Evolutionary conservation across 2,113 vertebrate genomes (phyloP).

Genomic region (Sapayoa aenigma): DNA sequence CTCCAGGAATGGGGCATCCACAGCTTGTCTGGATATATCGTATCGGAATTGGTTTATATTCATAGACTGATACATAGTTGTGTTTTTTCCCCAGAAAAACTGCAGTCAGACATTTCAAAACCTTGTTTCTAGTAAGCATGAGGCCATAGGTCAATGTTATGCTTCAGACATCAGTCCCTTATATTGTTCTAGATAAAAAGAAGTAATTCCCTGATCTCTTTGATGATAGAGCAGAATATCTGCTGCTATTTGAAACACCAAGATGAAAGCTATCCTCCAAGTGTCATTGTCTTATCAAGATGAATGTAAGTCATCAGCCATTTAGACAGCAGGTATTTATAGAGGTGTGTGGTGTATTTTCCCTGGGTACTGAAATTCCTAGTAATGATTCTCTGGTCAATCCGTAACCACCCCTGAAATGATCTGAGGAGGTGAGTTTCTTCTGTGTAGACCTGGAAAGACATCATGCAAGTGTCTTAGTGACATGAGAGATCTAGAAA

Average conservation of each 20-base stretch:
- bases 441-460: neutral
- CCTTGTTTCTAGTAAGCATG: neutral
- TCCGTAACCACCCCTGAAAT: neutral
- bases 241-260: neutral
- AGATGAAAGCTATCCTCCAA: neutral
- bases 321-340: neutral
- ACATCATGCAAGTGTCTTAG: neutral
- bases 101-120: neutral
- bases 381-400: neutral
- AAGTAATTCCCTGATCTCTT: neutral
- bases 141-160: neutral
- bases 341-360: neutral
- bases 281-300: neutral
- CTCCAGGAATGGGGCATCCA: neutral
- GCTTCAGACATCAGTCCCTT: neutral
- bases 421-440: neutral
- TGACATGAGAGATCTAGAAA: neutral
- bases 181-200: neutral
- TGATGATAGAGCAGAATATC: neutral
- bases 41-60: neutral
- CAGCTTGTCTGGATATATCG: fast-evolving
- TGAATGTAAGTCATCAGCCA: neutral
- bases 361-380: neutral
- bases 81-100: neutral
- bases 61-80: neutral